Conservation (phyloP, 2,888 invertebrate species). For the Drosophila nr. perissopoda region DNA sequence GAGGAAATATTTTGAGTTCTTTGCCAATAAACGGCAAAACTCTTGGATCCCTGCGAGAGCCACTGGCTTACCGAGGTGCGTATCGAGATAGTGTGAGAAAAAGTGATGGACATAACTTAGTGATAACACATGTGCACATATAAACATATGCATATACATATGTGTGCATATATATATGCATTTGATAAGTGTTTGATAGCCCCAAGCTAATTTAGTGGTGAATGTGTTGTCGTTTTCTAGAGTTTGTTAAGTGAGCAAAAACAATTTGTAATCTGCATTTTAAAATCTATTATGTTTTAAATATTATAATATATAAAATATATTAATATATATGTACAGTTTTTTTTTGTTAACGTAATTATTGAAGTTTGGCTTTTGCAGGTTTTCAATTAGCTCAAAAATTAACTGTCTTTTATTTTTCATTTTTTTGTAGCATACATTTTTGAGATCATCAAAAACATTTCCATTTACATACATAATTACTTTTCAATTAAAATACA, state of each 20-base stretch:
- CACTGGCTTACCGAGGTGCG: conserved; percentile 61
- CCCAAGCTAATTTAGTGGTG: background rate
- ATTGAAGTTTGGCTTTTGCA: background rate
- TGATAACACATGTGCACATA: background rate
- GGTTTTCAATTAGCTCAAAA: background rate
- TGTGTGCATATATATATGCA: background rate
- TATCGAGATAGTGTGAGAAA: conserved; percentile 17
- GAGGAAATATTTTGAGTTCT: conserved; percentile 31
- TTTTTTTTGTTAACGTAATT: background rate
- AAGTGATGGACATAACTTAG: background rate
- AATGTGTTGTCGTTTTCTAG: background rate
- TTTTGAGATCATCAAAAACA: background rate
- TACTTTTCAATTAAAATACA: background rate
- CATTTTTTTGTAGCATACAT: background rate
- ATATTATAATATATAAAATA: background rate
- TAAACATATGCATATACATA: background rate
- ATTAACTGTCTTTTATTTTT: background rate
- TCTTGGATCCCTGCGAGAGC: conserved; percentile 57
- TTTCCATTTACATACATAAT: background rate
- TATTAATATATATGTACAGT: background rate
- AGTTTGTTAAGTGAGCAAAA: background rate
- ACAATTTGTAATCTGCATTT: background rate
- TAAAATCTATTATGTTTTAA: background rate
- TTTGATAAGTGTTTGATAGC: background rate
- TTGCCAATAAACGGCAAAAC: conserved; percentile 50